These are phyloP conservation scores for Mobula birostris DNA, from an alignment of 2,113 vertebrate species.

Conservation along the genomic window DNA sequence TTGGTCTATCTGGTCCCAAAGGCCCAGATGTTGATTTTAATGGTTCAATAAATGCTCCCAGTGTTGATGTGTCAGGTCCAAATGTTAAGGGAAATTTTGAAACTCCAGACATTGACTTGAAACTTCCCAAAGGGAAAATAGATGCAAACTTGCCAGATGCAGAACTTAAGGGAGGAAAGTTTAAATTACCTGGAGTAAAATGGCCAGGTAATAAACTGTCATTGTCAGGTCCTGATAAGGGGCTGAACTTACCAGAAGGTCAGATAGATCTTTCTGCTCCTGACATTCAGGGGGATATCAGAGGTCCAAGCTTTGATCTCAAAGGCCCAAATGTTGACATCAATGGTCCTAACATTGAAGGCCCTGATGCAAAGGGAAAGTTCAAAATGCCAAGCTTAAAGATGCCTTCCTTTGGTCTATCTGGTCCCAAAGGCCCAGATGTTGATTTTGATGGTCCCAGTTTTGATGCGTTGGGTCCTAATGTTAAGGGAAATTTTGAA, in stretches of 20 bases:
- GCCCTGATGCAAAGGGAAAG: constrained; percentile 44
- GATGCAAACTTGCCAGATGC: constrained; percentile 43
- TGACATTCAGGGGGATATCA: constrained; percentile 41
- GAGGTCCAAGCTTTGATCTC: constrained; percentile 43
- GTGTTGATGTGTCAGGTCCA: constrained; percentile 27
- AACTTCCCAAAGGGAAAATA: neutral
- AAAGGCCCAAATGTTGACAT: constrained; percentile 42
- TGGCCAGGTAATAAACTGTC: neutral
- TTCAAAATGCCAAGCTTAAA: constrained; percentile 43
- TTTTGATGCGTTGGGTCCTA: constrained; percentile 43
- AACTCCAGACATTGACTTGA: constrained; percentile 37
- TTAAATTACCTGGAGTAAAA: constrained; percentile 36
- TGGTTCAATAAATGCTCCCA: neutral
- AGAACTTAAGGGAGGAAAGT: constrained; percentile 42
- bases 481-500: constrained; percentile 44
- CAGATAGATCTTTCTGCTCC: constrained; percentile 31
- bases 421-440: constrained; percentile 46
- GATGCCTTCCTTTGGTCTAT: constrained; percentile 45
- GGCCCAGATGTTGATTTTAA: neutral
- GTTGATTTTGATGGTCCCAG: neutral
- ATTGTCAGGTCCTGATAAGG: constrained; percentile 42
- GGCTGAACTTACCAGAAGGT: constrained; percentile 41
- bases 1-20: constrained; percentile 37
- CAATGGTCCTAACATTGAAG: constrained; percentile 43
- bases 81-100: constrained; percentile 43